phyloP scores from a whole-genome alignment of 2,797 vertebrate species.

The Parauchenoglanis punctatus region DNA sequence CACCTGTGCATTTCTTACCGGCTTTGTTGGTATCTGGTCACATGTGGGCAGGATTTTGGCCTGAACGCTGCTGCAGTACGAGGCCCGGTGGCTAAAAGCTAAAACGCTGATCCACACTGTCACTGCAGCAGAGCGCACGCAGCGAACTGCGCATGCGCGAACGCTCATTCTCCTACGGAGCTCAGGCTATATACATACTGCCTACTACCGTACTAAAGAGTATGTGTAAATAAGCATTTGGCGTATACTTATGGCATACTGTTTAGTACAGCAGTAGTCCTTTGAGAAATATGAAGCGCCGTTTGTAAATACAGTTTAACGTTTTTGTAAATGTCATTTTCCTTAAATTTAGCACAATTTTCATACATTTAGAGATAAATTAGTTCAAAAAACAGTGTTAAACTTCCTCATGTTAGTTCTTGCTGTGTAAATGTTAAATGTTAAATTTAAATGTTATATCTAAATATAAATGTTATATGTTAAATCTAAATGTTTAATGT shows the following conservation, averaged over 20 bases:
- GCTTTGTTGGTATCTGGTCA: conserved; percentile 39
- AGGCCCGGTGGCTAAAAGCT: conserved; percentile 40
- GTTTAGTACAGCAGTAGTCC: not conserved
- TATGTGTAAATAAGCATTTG: not conserved
- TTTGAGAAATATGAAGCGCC: no score
- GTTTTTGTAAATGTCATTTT: no score
- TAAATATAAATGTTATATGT: no score
- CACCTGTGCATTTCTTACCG: conserved; percentile 49
- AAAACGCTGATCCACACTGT: conserved; percentile 18
- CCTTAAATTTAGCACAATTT: no score
- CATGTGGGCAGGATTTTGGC: conserved; percentile 38
- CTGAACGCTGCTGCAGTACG: conserved; percentile 44
- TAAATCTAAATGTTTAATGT: no score
- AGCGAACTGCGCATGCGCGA: conserved; percentile 33
- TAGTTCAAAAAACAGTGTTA: no score
- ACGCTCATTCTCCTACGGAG: not conserved
- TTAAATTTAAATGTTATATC: no score
- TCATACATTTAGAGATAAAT: no score
- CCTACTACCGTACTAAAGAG: not conserved
- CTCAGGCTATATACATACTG: not conserved
- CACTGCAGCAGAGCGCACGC: conserved; percentile 40
- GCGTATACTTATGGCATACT: not conserved
- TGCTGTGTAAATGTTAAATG: no score
- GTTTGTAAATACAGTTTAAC: no score
- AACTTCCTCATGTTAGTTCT: no score